phyloP scores from a whole-genome alignment of 2,888 invertebrate species.

The Synanthedon myopaeformis region DNA sequence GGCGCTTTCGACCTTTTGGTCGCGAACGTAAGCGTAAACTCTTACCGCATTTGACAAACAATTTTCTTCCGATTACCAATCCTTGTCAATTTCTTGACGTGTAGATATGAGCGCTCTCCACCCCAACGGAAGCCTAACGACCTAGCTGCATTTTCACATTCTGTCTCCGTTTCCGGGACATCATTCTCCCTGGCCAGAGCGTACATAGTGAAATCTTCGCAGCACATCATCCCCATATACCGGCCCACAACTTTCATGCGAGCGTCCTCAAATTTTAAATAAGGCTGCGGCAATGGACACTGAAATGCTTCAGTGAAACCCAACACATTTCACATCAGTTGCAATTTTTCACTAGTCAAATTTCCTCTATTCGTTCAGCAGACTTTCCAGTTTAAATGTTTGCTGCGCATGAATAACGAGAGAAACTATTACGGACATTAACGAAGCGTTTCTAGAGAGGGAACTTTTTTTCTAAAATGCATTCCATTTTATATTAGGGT shows the following conservation, averaged over 20 bases:
- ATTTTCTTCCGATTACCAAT: no score
- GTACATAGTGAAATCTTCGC: slow-evolving; percentile 43
- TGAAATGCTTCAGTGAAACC: no score
- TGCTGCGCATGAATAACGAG: slow-evolving; percentile 16
- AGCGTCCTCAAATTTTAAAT: slow-evolving; percentile 37
- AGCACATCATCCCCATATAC: slow-evolving; percentile 47
- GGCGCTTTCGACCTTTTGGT: no score
- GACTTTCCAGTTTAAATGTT: background rate
- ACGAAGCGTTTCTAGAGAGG: slow-evolving; percentile 32
- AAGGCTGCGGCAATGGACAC: slow-evolving; percentile 31
- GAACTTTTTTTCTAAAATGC: slow-evolving; percentile 41
- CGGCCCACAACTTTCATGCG: slow-evolving; percentile 39
- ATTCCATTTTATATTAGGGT: slow-evolving; percentile 50
- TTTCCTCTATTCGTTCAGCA: background rate
- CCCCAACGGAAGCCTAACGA: slow-evolving; percentile 25
- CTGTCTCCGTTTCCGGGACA: slow-evolving; percentile 34
- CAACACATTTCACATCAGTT: slow-evolving; percentile 1
- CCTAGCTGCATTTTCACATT: slow-evolving; percentile 25
- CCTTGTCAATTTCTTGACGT: slow-evolving; percentile 15
- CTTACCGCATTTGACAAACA: no score
- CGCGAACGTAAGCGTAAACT: no score
- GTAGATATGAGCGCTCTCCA: slow-evolving; percentile 34
- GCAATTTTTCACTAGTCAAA: background rate
- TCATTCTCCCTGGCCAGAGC: slow-evolving; percentile 31
- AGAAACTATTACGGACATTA: slow-evolving; percentile 45